Evolutionary conservation across 2,797 vertebrate species (phyloP), one percentile per base, ranked within the genome.

Genomic region (Rhabdomys pumilio): DNA sequence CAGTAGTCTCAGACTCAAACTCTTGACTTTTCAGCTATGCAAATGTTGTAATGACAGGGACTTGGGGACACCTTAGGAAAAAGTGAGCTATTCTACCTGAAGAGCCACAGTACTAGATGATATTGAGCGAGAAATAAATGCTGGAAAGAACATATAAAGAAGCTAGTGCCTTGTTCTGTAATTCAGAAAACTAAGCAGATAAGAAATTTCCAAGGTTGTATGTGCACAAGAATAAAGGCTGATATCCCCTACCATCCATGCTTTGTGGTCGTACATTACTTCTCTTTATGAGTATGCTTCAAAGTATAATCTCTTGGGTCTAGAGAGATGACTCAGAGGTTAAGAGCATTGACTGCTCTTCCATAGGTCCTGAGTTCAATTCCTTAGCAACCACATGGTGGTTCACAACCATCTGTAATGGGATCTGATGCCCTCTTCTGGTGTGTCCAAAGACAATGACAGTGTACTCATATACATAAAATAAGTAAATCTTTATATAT

Each of bases 31-130:
- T 96, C 75, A 76, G 59, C 87, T 94, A 97, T n/a, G 47, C 34
- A 20, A 31, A 57, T 98, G 77, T 93, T 97, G 82, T 97, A 97
- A 96, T 96, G 96, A 97, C 94, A 94, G 83, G 50, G 73, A 93
- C 31, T 93, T 96, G 95, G 89, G 79, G 96, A 91, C 47, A 34
- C 13, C 88, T 0, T 80, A 61, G 89, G 96, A 93, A 97, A 98
- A 98, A 94, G 73, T 72, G 6, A 89, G 55, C 53, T 91, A 89
- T 26, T 96, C 10, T 91, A 61, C 47, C 77, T 80, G 67, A n/a
- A 76, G 55, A 95, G 81, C n/a, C 88, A 69, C 6, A 41, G 19
- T 80, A 63, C 97, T n/a, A 96, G 97, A 69, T 38, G 84, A 88
- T 73, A 93, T 41, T 0, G 0, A 57, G 83, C 75, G 86, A 96